Conservation (phyloP, 2,113 vertebrate genomes). For the Hiodon tergisus region DNA sequence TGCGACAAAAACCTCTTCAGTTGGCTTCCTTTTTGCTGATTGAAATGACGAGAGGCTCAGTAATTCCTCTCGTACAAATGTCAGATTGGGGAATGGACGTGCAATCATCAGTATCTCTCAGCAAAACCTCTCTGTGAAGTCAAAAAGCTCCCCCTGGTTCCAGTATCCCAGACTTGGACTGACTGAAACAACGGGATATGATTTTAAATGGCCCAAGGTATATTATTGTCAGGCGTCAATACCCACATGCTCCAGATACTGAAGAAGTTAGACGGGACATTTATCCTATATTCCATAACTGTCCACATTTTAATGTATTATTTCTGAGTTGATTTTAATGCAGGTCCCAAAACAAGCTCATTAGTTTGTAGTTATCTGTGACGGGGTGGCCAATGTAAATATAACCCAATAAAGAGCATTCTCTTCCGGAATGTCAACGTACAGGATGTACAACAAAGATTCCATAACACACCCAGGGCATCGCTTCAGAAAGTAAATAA, state of each 20-base stretch:
- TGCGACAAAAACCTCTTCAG: slow-evolving; percentile 48
- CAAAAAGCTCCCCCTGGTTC: background rate
- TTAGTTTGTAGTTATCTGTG: slow-evolving; percentile 64
- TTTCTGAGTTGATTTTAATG: slow-evolving; percentile 73
- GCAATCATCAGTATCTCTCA: slow-evolving; percentile 52
- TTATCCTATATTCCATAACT: slow-evolving; percentile 31
- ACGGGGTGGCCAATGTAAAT: background rate
- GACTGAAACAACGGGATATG: slow-evolving; percentile 8
- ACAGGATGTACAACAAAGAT: background rate
- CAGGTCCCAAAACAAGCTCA: slow-evolving; percentile 67
- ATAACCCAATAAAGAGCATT: too few species aligned
- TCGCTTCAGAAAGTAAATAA: slow-evolving; percentile 40
- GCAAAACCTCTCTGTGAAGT: slow-evolving; percentile 40
- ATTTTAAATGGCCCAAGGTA: slow-evolving; percentile 9
- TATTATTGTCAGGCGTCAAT: slow-evolving; percentile 9
- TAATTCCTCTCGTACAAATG: slow-evolving; percentile 46
- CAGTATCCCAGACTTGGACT: slow-evolving; percentile 3
- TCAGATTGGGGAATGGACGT: slow-evolving; percentile 54
- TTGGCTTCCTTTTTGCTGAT: slow-evolving; percentile 40
- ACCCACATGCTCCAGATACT: slow-evolving; percentile 1
- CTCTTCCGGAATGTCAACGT: background rate
- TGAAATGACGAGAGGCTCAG: slow-evolving; percentile 49
- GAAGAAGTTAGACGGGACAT: too few species aligned
- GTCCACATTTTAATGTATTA: slow-evolving; percentile 65
- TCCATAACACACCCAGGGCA: background rate